Conservation (phyloP, 2,888 invertebrate genomes). For the Ferdinandea cuprea region DNA sequence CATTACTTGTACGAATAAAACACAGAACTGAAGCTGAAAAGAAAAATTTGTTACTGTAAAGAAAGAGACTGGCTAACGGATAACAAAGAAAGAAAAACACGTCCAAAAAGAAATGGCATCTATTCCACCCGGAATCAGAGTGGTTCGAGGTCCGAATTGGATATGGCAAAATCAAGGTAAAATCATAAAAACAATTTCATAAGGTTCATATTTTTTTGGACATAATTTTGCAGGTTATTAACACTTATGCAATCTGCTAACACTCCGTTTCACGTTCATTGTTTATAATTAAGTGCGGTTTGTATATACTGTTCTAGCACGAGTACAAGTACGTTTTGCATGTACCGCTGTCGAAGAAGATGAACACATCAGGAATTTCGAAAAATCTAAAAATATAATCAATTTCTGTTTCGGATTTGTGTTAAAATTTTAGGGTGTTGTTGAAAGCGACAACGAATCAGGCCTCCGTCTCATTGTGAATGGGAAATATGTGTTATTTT, state of each 20-base stretch:
- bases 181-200: conserved; percentile 76
- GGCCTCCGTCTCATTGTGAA: conserved; percentile 52
- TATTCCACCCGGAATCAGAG: conserved; percentile 88
- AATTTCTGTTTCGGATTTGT: conserved; percentile 49
- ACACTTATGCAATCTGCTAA: conserved; percentile 26
- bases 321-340: not conserved
- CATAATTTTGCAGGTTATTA: conserved; percentile 12
- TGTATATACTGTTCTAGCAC: conserved; percentile 10
- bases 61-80: conserved; percentile 15
- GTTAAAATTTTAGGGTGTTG: conserved; percentile 42
- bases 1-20: conserved; percentile 37
- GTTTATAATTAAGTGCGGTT: conserved; percentile 21
- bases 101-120: conserved; percentile 75
- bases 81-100: conserved; percentile 17
- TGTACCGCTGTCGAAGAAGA: not conserved
- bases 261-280: not conserved
- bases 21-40: conserved; percentile 29
- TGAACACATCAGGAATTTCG: conserved; percentile 38
- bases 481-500: conserved; percentile 60
- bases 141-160: conserved; percentile 93
- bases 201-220: conserved; percentile 11
- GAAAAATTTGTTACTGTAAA: conserved; percentile 16
- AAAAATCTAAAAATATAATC: conserved; percentile 62
- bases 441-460: conserved; percentile 28
- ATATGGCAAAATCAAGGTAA: conserved; percentile 90